Evolutionary conservation across 2,888 invertebrate genomes (phyloP), one percentile per base, ranked within the genome.

Genomic region (Dermolepida albohirtum): DNA sequence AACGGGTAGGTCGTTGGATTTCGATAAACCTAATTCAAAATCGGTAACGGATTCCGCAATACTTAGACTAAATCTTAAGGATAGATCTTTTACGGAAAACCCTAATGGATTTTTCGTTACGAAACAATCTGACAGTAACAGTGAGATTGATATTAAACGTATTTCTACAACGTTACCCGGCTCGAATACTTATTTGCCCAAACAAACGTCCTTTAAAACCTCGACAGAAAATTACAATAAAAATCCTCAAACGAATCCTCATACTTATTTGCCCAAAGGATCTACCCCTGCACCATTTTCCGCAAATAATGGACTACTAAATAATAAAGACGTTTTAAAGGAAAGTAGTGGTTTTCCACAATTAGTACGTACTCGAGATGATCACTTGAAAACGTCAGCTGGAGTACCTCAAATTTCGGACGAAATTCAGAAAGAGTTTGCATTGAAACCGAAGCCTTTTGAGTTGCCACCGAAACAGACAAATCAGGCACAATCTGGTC

Each of bases 181-280:
- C 11, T 51, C 43, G 2, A 68, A 67, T 51, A 70, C 69, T 17
- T 71, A 72, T 65, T 41, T 70, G 5, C 72, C 72, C 11, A 72
- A 70, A 66, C 34, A 43, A 6, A 67, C 66, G 4, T 52, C 64
- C 10, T 50, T 51, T 27, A 16, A 44, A 8, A 17, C 67, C 14
- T 47, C 41, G 0, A 63, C 51, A 7, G 10, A 14, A 29, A 41
- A 22, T 39, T 27, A 49, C 39, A 22, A 16, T 29, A 47, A 64
- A 39, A 22, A 29, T 27, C 8, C 50, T 2, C 59, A 59, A 44
- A 59, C 59, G 1, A 64, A 64, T 11, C 12, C 50, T 2, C 39
- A 63, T 40, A 63, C 63, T 5, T 49, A 63, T 16, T 29, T 49
- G 14, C 50, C 63, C 8, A 63, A 63, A n/a, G 27, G 40, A 39